These are phyloP conservation scores for Melinaea marsaeus DNA, from an alignment of 2,888 invertebrate species.

Conservation along the genomic window DNA sequence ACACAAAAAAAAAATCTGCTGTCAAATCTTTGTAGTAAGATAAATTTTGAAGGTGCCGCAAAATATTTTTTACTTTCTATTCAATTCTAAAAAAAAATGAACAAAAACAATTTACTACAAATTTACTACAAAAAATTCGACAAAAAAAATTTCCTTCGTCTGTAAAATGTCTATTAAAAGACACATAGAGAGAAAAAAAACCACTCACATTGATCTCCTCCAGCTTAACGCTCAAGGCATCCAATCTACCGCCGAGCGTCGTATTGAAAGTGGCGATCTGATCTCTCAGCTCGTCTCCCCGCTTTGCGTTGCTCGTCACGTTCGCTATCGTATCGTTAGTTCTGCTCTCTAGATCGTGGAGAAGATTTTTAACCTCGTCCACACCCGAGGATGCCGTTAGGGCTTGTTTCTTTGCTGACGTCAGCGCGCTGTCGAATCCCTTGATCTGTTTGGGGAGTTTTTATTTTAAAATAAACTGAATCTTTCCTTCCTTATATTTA, in stretches of 20 bases:
- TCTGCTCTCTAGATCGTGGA: conserved; percentile 56
- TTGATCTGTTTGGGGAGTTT: conserved; percentile 60
- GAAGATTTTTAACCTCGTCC: conserved; percentile 56
- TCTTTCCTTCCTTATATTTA: too few species aligned
- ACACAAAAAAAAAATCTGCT: too few species aligned
- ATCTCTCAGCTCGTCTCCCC: conserved; percentile 49
- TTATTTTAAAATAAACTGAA: neutral
- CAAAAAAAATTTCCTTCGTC: too few species aligned
- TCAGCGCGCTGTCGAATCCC: conserved; percentile 64
- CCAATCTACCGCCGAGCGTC: conserved; percentile 53
- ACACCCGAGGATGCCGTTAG: conserved; percentile 59
- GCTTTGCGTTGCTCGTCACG: conserved; percentile 48
- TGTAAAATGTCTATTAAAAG: too few species aligned
- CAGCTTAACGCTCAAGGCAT: conserved; percentile 55
- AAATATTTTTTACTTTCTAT: too few species aligned
- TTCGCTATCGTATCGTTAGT: conserved; percentile 66
- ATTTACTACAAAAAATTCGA: too few species aligned
- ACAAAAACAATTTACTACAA: too few species aligned
- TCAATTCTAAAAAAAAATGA: too few species aligned
- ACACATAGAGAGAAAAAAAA: too few species aligned
- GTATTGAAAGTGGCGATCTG: conserved; percentile 51
- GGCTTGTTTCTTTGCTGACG: conserved; percentile 63
- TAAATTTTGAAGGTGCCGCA: too few species aligned
- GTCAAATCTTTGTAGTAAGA: too few species aligned
- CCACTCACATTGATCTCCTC: conserved; percentile 57